Evolutionary conservation across 1,140 invertebrate species (phyloP).

Genomic region (Condylostylus longicornis): DNA sequence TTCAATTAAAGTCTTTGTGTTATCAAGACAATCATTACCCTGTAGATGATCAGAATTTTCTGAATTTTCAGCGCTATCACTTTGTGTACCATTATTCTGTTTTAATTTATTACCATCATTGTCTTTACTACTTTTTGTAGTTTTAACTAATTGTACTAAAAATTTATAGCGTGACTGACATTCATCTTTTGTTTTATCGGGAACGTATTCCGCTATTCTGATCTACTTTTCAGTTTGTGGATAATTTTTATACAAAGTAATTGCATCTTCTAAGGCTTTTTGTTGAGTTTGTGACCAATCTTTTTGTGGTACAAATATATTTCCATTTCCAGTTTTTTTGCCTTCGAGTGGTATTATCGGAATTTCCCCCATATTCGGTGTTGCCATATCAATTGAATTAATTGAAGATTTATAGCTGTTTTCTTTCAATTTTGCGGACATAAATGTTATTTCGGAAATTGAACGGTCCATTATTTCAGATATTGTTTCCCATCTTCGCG

Average conservation of each 20-base stretch:
- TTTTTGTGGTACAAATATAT: constrained; percentile 32
- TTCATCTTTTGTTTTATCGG: constrained; percentile 86
- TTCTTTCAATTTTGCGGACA: constrained; percentile 69
- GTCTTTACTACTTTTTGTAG: constrained; percentile 44
- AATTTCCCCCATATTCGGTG: constrained; percentile 31
- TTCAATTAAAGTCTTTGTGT: no score
- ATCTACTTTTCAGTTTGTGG: constrained; percentile 74
- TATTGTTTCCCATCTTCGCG: constrained; percentile 78
- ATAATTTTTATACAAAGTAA: constrained; percentile 75
- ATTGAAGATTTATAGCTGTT: constrained; percentile 46
- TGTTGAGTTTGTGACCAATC: constrained; percentile 82
- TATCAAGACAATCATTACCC: no score
- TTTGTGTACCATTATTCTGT: no score
- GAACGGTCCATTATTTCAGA: constrained; percentile 54
- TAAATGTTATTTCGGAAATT: constrained; percentile 40
- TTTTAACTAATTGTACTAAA: constrained; percentile 72
- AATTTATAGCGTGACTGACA: constrained; percentile 81
- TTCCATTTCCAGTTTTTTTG: constrained; percentile 15
- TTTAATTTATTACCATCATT: no score
- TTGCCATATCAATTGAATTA: constrained; percentile 38
- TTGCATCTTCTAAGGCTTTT: constrained; percentile 69
- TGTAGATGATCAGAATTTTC: no score
- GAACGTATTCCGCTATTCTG: constrained; percentile 73
- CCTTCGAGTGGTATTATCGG: constrained; percentile 16
- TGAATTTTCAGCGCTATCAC: no score